phyloP scores from a whole-genome alignment of 2,113 vertebrate genomes.

The Cathartes aura region DNA sequence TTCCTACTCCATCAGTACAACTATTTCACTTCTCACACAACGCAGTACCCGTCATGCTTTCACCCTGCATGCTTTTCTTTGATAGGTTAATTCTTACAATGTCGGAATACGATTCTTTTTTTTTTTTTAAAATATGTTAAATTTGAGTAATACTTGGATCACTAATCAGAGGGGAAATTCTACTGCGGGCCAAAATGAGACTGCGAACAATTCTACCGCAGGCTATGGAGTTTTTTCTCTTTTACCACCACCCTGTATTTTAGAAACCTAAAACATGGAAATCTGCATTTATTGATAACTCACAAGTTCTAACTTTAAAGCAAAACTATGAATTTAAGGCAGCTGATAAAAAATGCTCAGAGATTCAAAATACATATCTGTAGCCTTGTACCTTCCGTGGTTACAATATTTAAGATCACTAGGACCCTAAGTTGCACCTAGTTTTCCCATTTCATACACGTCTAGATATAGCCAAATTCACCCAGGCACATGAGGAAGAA shows the following conservation, averaged over 20 bases:
- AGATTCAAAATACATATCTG: not conserved
- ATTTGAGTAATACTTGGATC: not conserved
- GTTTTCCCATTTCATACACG: not conserved
- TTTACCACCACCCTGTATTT: not conserved
- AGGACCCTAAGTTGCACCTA: not conserved
- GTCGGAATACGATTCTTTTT: not conserved
- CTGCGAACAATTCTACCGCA: not conserved
- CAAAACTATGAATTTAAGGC: not conserved
- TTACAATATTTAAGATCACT: not conserved
- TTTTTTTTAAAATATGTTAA: not conserved
- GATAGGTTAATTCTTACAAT: not conserved
- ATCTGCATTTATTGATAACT: not conserved
- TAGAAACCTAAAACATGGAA: not conserved
- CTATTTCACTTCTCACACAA: fast-evolving
- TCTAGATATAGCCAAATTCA: not conserved
- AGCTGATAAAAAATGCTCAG: not conserved
- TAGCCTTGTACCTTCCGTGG: not conserved
- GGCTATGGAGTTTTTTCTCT: not conserved
- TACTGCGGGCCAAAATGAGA: not conserved
- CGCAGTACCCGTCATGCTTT: fast-evolving
- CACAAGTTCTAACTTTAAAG: not conserved
- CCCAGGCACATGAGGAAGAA: not conserved
- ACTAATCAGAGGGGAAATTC: not conserved
- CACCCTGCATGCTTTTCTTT: not conserved
- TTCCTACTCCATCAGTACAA: not conserved